Evolutionary conservation across 2,888 invertebrate species (phyloP), one percentile per base, ranked within the genome.

Genomic region (Eucera pruinosa): DNA sequence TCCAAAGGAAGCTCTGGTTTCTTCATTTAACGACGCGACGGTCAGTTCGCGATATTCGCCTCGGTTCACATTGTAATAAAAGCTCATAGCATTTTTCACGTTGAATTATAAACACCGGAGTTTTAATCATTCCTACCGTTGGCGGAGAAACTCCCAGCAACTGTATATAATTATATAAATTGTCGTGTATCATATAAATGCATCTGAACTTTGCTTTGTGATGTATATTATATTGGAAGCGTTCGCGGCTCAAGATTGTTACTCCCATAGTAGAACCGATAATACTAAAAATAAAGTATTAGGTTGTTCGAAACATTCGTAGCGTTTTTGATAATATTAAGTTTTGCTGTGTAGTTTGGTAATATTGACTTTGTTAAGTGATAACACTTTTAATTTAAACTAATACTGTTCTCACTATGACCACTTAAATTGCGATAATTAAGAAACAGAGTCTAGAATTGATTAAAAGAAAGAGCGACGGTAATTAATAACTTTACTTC

Each of bases 261-360:
- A 52, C 54, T 58, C 23, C 66, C 52, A 11, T 45, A 36, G 25
- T 36, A 25, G 50, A n/a, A 30, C n/a, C 25, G 64, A 33, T 33
- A 27, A 60, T 48, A 58, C 65, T 66, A 60, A 75, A 60, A 75
- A 75, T 75, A 75, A 75, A 58, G n/a, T n/a, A n/a, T n/a, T n/a
- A n/a, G n/a, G n/a, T n/a, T n/a, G n/a, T n/a, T n/a, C n/a, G n/a
- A n/a, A n/a, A n/a, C n/a, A n/a, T n/a, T n/a, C n/a, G n/a, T n/a
- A n/a, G n/a, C n/a, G n/a, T n/a, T n/a, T n/a, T n/a, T n/a, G n/a
- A n/a, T n/a, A n/a, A n/a, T n/a, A n/a, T n/a, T n/a, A n/a, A n/a
- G n/a, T n/a, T n/a, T n/a, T n/a, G n/a, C n/a, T n/a, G n/a, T n/a
- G n/a, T n/a, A n/a, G n/a, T n/a, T n/a, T n/a, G n/a, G n/a, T n/a